phyloP scores from a whole-genome alignment of 1,140 invertebrate species.

The Cotesia glomerata region DNA sequence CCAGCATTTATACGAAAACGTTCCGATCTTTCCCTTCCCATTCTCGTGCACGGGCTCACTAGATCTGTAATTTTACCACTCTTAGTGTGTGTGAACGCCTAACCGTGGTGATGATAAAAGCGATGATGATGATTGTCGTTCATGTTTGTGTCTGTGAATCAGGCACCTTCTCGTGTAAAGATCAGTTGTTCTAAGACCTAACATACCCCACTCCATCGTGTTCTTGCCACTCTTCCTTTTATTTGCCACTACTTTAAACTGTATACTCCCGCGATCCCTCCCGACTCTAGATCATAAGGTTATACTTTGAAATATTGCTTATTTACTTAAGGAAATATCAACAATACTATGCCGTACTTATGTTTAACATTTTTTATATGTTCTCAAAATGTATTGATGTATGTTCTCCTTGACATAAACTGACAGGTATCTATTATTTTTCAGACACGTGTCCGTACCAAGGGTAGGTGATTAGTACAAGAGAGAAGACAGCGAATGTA shows the following conservation, averaged over 20 bases:
- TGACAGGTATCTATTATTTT: too few species aligned
- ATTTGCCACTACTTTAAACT: neutral
- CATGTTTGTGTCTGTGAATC: neutral
- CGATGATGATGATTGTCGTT: slow-evolving; percentile 7
- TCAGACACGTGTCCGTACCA: too few species aligned
- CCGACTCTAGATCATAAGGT: too few species aligned
- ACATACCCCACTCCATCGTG: neutral
- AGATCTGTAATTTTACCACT: too few species aligned
- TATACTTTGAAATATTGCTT: too few species aligned
- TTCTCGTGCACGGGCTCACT: slow-evolving; percentile 30
- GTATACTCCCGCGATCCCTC: too few species aligned
- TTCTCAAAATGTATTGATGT: too few species aligned
- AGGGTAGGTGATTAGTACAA: too few species aligned
- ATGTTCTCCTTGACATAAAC: too few species aligned
- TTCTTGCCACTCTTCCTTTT: neutral
- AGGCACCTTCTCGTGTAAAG: neutral
- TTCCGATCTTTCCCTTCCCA: slow-evolving; percentile 56
- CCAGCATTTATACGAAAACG: slow-evolving; percentile 59
- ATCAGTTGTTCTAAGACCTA: neutral
- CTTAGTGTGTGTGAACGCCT: neutral
- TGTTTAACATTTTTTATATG: neutral
- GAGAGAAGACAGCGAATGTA: too few species aligned
- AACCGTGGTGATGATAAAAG: neutral
- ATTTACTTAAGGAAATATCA: too few species aligned
- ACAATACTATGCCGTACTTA: neutral